Base-by-base conservation (phyloP, 2,797 vertebrate genomes). In the Novumbra hubbsi region DNA sequence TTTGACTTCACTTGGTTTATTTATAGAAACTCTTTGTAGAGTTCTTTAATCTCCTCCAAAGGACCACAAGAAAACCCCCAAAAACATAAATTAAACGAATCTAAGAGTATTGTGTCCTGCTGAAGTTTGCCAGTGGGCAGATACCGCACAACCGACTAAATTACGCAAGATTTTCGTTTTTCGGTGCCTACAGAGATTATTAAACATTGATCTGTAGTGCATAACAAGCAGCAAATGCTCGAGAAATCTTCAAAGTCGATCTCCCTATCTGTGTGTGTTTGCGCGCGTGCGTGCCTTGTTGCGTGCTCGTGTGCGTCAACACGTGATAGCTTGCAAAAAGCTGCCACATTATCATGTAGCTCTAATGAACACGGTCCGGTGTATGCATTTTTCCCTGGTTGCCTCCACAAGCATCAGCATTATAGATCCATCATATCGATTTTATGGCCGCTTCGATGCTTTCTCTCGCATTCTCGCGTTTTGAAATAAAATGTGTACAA, bases 401-500 rank as follows among this genome's bases (percentile, higher is more conserved):
- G 8, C 21, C 55, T 60, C 24, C 55, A 60, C 9, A 21, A 14
- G 55, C 9, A 3, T 27, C 11, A 60, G 11, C 55, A 60, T 60
- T 60, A 60, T 9, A 12, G 55, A 60, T 60, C 11, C 8, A n/a
- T 60, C 11, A 27, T 24, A 57, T 57, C 21, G 3, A 27, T 60
- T 60, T 24, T 60, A 27, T 27, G 24, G 24, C 34, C 8, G 34
- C 34, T 38, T 38, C 34, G 5, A 6, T 38, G n/a, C 21, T 12
- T 9, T 24, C 24, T 60, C 55, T 60, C 55, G 7, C 55, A 2
- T 9, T 60, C 55, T 2, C 50, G 14, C 17, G n/a, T 0, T n/a
- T 21, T 70, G 73, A 79, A 62, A 81, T 70, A 63, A 71, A 72
- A 45, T 45, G 41, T 45, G 41, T 12, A 38, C 4, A 5, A 38